phyloP scores from a whole-genome alignment of 2,797 vertebrate genomes.

The Melanotaenia nigrans region DNA sequence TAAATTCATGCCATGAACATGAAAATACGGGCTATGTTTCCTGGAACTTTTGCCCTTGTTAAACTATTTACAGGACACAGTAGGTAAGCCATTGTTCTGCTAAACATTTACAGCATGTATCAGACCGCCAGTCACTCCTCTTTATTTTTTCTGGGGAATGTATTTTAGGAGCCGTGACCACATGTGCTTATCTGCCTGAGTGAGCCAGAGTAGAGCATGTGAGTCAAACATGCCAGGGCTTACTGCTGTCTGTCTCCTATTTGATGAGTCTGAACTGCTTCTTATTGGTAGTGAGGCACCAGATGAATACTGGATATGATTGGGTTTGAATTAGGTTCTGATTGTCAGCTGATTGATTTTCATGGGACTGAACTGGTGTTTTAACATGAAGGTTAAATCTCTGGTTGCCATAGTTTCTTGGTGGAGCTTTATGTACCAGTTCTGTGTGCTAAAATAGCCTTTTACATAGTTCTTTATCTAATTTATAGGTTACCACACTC shows the following conservation, averaged over 20 bases:
- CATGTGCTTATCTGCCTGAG: slow-evolving; percentile 77
- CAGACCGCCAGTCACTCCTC: slow-evolving; percentile 62
- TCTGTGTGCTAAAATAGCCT: slow-evolving; percentile 37
- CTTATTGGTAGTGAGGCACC: slow-evolving; percentile 35
- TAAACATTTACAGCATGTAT: slow-evolving; percentile 69
- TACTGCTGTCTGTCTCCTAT: slow-evolving; percentile 60
- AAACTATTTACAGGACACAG: slow-evolving; percentile 67
- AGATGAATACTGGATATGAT: slow-evolving; percentile 15
- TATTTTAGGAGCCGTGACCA: slow-evolving; percentile 80
- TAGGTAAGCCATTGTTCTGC: slow-evolving; percentile 71
- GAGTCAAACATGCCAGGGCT: slow-evolving; percentile 72
- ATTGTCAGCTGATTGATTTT: slow-evolving; percentile 19
- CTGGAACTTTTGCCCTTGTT: slow-evolving; percentile 49
- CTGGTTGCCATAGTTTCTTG: slow-evolving; percentile 30
- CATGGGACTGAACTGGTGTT: slow-evolving; percentile 2
- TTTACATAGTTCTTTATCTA: slow-evolving; percentile 24
- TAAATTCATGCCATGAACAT: slow-evolving; percentile 8
- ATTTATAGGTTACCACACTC: slow-evolving; percentile 3
- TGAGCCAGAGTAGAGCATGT: slow-evolving; percentile 74
- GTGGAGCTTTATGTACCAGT: slow-evolving; percentile 11
- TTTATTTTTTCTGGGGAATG: slow-evolving; percentile 74
- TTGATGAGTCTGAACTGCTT: slow-evolving; percentile 53
- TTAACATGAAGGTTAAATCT: slow-evolving; percentile 20
- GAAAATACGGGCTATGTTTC: slow-evolving; percentile 44
- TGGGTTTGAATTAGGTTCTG: slow-evolving; percentile 28